Evolutionary conservation across 1,140 invertebrate species (phyloP).

Genomic region (Patella vulgata): DNA sequence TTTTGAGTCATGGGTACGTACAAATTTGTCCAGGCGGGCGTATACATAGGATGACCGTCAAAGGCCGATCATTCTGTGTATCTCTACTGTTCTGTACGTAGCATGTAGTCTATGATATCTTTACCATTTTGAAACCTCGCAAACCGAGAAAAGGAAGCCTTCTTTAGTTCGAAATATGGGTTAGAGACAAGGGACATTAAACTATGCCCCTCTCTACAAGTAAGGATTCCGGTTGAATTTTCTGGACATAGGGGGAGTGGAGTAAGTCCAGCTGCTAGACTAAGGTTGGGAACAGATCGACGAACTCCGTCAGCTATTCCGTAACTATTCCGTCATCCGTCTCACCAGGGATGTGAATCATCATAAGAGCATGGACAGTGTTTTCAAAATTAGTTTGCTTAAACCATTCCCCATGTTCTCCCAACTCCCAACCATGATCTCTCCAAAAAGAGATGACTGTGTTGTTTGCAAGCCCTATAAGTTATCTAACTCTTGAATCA

Average conservation of each 20-base stretch:
- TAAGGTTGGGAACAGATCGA: constrained; percentile 86
- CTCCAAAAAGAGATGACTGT: constrained; percentile 38
- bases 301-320: too few relatives aligned
- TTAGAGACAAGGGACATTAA: constrained; percentile 68
- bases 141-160: too few relatives aligned
- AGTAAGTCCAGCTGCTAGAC: constrained; percentile 75
- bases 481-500: too few relatives aligned
- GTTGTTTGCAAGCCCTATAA: constrained; percentile 65
- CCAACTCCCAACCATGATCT: too few relatives aligned
- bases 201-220: constrained; percentile 79
- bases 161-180: too few relatives aligned
- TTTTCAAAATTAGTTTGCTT: constrained; percentile 67
- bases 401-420: constrained; percentile 17
- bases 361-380: too few relatives aligned
- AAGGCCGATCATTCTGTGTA: constrained; percentile 81
- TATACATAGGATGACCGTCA: too few relatives aligned
- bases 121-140: constrained; percentile 82
- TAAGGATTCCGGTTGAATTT: constrained; percentile 50
- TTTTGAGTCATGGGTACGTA: too few relatives aligned
- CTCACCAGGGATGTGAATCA: too few relatives aligned
- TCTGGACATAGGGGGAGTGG: constrained; percentile 70
- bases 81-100: constrained; percentile 75
- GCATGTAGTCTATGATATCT: constrained; percentile 81
- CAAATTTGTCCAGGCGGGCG: too few relatives aligned
- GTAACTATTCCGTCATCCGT: too few relatives aligned